phyloP scores from a whole-genome alignment of 2,888 invertebrate species.

The Ditylenchus weischeri region DNA sequence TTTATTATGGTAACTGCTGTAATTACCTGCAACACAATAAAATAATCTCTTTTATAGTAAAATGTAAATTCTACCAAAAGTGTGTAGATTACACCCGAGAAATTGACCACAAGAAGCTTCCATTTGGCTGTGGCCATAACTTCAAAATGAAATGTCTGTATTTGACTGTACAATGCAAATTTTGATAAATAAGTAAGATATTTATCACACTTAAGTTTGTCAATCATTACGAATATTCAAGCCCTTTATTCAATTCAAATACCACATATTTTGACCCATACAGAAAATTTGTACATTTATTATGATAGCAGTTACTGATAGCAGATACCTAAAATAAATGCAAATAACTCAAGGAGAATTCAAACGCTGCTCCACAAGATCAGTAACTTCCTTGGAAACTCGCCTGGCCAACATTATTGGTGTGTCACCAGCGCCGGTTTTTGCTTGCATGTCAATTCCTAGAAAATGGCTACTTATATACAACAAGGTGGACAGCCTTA shows the following conservation, averaged over 20 bases:
- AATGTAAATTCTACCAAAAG: slow-evolving; percentile 12
- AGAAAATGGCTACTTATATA: no score
- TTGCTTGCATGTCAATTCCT: slow-evolving; percentile 47
- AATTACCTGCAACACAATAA: slow-evolving; percentile 15
- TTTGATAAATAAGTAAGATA: background rate
- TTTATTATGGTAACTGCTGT: slow-evolving; percentile 21
- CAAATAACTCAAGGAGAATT: background rate
- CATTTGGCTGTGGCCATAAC: slow-evolving; percentile 8
- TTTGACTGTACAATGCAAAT: no score
- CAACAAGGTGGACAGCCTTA: no score
- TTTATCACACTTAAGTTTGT: background rate
- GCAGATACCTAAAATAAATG: no score
- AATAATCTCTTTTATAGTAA: background rate
- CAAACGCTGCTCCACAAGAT: slow-evolving; percentile 26
- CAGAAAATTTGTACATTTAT: background rate
- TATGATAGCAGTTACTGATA: background rate
- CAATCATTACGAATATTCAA: background rate
- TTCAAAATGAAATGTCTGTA: background rate
- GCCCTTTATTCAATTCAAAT: background rate
- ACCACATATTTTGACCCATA: background rate
- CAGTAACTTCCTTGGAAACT: slow-evolving; percentile 28
- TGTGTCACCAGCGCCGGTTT: slow-evolving; percentile 51
- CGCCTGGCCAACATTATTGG: slow-evolving; percentile 51
- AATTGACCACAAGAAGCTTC: slow-evolving; percentile 20
- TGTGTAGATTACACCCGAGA: slow-evolving; percentile 30